Percentiles rank a stretch among this genome's conserved stretches.
These are phyloP conservation scores for Napeogenes sylphis DNA, from an alignment of 2,888 invertebrate genomes.

Conservation along the genomic window DNA sequence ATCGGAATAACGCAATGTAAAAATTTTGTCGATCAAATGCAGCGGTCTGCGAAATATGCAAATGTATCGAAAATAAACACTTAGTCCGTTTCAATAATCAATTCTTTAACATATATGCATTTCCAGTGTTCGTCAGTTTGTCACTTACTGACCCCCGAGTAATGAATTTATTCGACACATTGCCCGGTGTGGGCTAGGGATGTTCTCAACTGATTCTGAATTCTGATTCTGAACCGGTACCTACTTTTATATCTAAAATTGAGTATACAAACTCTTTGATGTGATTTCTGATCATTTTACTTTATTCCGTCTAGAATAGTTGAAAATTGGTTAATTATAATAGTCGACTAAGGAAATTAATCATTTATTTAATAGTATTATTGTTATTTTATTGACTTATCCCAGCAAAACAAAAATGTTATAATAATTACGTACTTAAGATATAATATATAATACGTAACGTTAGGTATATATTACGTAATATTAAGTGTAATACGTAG, in stretches of 20 bases:
- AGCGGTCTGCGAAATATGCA: constrained; percentile 31
- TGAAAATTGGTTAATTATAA: too few species aligned
- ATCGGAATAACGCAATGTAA: background rate
- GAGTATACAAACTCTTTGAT: background rate
- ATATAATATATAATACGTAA: too few species aligned
- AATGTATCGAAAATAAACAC: constrained; percentile 38
- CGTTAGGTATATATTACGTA: too few species aligned
- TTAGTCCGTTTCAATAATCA: constrained; percentile 42
- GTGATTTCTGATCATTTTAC: too few species aligned
- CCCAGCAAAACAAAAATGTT: too few species aligned
- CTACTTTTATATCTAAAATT: background rate
- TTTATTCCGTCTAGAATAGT: too few species aligned
- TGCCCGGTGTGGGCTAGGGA: too few species aligned
- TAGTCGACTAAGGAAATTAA: too few species aligned
- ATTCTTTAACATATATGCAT: constrained; percentile 52
- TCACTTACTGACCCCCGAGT: constrained; percentile 40
- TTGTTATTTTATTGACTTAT: too few species aligned
- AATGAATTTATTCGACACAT: constrained; percentile 52
- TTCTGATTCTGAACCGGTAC: background rate
- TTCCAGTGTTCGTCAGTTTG: constrained; percentile 55
- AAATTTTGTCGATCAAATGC: background rate
- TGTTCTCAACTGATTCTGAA: background rate
- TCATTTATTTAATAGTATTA: too few species aligned
- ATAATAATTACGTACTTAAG: too few species aligned
- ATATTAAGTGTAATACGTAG: too few species aligned